Percentiles rank a stretch among this genome's conserved stretches.
These are phyloP conservation scores for Lithodes maja DNA, from an alignment of 2,888 invertebrate genomes.

Conservation along the genomic window DNA sequence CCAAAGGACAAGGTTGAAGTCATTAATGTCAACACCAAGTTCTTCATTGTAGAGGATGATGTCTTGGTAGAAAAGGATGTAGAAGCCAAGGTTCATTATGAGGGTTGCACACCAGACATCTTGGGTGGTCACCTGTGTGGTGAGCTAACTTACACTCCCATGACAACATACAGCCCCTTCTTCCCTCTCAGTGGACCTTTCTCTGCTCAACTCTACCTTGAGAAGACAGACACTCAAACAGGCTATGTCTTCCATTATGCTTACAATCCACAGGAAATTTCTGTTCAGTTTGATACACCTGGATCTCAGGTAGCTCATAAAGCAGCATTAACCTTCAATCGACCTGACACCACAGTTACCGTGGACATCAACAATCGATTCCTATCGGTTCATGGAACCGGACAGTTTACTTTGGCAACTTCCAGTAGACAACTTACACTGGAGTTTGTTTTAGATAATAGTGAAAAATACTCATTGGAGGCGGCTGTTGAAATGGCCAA, in stretches of 20 bases:
- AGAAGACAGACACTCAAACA: slow-evolving; percentile 68
- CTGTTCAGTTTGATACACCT: slow-evolving; percentile 61
- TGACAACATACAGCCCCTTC: slow-evolving; percentile 17
- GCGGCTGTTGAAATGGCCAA: not conserved
- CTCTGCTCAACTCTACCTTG: slow-evolving; percentile 32
- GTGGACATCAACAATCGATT: slow-evolving; percentile 43
- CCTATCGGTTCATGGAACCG: slow-evolving; percentile 15
- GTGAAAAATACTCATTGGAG: slow-evolving; percentile 18
- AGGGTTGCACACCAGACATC: slow-evolving; percentile 1
- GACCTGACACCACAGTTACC: not conserved
- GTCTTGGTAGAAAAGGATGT: slow-evolving; percentile 25
- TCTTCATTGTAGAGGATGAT: slow-evolving; percentile 76
- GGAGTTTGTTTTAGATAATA: not conserved
- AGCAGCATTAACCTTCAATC: slow-evolving; percentile 28
- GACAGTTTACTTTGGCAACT: slow-evolving; percentile 29
- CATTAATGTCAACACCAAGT: slow-evolving; percentile 79
- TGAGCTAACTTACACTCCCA: slow-evolving; percentile 13
- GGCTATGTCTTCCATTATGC: slow-evolving; percentile 59
- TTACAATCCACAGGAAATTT: slow-evolving; percentile 24
- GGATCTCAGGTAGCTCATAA: slow-evolving; percentile 48
- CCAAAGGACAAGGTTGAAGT: slow-evolving; percentile 91
- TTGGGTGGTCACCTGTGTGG: slow-evolving; percentile 50
- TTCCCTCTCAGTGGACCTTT: slow-evolving; percentile 2
- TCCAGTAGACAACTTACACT: slow-evolving; percentile 25
- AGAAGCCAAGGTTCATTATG: slow-evolving; percentile 1